A percentile compares a stretch with the other conserved stretches of the same genome.
Conservation (phyloP, 1,140 invertebrate genomes). For the Bathynomus jamesi region DNA sequence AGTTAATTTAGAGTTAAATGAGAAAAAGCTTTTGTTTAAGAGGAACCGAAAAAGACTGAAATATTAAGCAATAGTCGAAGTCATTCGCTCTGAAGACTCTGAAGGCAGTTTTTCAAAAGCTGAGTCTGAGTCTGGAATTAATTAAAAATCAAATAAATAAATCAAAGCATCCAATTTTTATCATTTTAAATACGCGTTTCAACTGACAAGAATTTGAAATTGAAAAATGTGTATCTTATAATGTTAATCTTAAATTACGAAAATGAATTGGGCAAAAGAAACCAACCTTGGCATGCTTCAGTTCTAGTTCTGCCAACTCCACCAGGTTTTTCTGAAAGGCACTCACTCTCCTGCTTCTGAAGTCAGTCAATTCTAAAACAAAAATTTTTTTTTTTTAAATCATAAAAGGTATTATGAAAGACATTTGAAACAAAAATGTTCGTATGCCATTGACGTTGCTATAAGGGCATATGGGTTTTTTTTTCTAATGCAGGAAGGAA, state of each 20-base stretch:
- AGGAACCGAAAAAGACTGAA: neutral
- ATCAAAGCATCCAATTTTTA: neutral
- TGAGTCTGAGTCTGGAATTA: neutral
- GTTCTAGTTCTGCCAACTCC: conserved; percentile 90
- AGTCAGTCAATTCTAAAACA: conserved; percentile 78
- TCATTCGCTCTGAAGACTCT: neutral
- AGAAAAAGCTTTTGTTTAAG: neutral
- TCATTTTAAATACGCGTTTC: neutral
- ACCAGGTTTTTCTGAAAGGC: conserved; percentile 93
- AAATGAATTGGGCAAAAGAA: neutral
- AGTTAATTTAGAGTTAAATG: neutral
- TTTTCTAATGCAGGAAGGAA: too few relatives aligned
- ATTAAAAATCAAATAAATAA: neutral
- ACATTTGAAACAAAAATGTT: too few relatives aligned
- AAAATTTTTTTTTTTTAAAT: too few relatives aligned
- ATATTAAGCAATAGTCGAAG: neutral
- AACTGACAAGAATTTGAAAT: neutral
- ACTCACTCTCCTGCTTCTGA: conserved; percentile 80
- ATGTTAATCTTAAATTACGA: neutral
- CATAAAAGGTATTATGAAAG: too few relatives aligned
- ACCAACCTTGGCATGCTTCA: conserved; percentile 73
- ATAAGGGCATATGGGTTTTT: too few relatives aligned
- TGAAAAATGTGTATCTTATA: neutral
- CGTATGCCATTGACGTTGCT: too few relatives aligned
- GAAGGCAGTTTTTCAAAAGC: neutral